These are phyloP conservation scores for Misgurnus anguillicaudatus DNA, from an alignment of 2,113 vertebrate genomes.

Conservation along the genomic window DNA sequence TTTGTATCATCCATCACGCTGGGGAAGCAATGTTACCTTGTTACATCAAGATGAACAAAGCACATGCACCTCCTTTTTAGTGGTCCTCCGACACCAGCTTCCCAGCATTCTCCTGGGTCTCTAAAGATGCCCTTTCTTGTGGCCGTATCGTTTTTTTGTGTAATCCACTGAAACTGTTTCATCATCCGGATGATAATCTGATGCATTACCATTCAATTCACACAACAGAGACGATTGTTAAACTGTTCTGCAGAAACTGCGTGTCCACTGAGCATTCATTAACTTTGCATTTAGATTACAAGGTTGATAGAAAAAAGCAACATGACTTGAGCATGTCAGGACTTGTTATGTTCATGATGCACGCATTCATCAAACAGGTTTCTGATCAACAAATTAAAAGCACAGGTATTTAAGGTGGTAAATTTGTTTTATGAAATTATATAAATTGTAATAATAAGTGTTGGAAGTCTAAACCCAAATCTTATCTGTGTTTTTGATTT, in stretches of 20 bases:
- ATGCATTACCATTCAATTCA: conserved; percentile 51
- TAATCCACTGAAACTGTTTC: conserved; percentile 46
- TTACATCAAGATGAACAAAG: conserved; percentile 47
- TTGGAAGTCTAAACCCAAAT: not conserved
- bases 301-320: conserved; percentile 37
- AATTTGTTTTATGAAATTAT: too few species aligned
- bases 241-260: conserved; percentile 43
- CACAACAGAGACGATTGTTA: conserved; percentile 43
- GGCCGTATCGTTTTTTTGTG: conserved; percentile 14
- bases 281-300: conserved; percentile 57
- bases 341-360: not conserved
- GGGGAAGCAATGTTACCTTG: conserved; percentile 29
- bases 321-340: not conserved
- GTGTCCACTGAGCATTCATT: conserved; percentile 51
- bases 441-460: not conserved
- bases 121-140: conserved; percentile 29
- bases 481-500: too few species aligned
- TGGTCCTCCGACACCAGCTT: conserved; percentile 9
- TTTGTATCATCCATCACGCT: conserved; percentile 56
- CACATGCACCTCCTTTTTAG: conserved; percentile 25
- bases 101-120: conserved; percentile 14
- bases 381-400: too few species aligned
- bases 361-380: too few species aligned
- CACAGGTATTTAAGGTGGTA: not conserved
- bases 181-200: conserved; percentile 45